Evolutionary conservation across 2,113 vertebrate genomes (phyloP).

Genomic region (Rhinichthys klamathensis): DNA sequence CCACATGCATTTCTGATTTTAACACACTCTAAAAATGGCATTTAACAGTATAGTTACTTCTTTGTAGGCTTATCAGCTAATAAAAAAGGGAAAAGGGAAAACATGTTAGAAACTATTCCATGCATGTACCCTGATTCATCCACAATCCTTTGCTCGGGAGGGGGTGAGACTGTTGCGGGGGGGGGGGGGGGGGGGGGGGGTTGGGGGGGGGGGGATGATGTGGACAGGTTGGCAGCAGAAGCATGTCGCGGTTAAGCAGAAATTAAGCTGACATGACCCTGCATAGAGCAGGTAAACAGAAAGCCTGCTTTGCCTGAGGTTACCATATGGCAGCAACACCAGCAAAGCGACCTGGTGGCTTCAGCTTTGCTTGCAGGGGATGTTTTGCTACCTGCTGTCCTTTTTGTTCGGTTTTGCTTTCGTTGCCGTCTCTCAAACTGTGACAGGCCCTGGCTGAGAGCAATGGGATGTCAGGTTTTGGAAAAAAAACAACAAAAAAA

Average conservation of each 20-base stretch:
- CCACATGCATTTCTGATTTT: background rate
- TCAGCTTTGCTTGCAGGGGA: slow-evolving; percentile 49
- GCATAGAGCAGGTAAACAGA: slow-evolving; percentile 78
- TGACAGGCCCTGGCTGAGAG: slow-evolving; percentile 78
- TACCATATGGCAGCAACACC: slow-evolving; percentile 78
- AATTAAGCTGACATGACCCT: slow-evolving; percentile 77
- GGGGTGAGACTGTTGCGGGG: slow-evolving; percentile 21
- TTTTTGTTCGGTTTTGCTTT: slow-evolving; percentile 71
- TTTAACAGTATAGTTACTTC: background rate
- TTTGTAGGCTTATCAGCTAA: background rate
- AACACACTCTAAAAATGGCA: background rate
- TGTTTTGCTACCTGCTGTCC: slow-evolving; percentile 68
- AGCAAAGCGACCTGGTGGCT: slow-evolving; percentile 65
- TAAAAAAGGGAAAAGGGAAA: background rate
- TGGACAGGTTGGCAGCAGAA: slow-evolving; percentile 68
- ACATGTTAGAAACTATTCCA: background rate
- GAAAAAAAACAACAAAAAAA: no score
- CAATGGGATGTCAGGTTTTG: slow-evolving; percentile 71
- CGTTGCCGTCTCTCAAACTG: slow-evolving; percentile 70
- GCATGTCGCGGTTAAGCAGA: slow-evolving; percentile 72
- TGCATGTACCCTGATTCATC: slow-evolving; percentile 16
- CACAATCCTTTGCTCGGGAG: slow-evolving; percentile 15
- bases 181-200: no score
- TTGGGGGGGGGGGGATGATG: no score
- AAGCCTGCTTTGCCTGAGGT: slow-evolving; percentile 78